Base-by-base conservation (phyloP, 2,797 vertebrate genomes). In the Labroides dimidiatus region DNA sequence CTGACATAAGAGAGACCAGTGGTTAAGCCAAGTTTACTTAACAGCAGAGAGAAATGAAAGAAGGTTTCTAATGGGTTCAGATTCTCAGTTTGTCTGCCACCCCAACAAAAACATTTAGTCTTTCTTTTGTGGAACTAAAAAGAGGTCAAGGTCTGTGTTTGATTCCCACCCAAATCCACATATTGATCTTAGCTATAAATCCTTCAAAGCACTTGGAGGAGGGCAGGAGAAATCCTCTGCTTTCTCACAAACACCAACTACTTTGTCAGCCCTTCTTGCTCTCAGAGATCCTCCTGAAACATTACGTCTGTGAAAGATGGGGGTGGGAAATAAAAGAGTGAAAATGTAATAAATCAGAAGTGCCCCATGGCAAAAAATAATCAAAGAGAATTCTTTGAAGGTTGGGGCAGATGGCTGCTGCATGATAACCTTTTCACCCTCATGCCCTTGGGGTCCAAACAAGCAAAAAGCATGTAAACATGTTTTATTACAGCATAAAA, bases 401-500 rank as follows among this genome's bases (percentile, higher is more conserved):
- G 65, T 64, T 48, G 39, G 47, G 57, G 48, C 75, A 80, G 77
- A 92, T 86, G 81, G 59, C 23, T 48, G 67, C 60, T 77, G 71
- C 59, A 20, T 86, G 93, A 94, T 94, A 93, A 93, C 92, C 93
- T 92, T 81, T 91, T 89, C 87, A 92, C 91, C 87, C 77, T 56
- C 51, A 15, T 70, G 69, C 83, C 90, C 86, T 81, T 58, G 51
- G 70, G 87, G 74, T 78, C 72, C 81, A 69, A 77, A 74, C 67
- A 76, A 78, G 78, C 77, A 41, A 80, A 89, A 82, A 71, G 77
- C 84, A 91, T 92, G 92, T 93, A 92, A 94, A 94, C 91, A 91
- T 91, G 87, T 91, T 94, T 94, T 93, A 93, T 88, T 82, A 86
- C 69, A 69, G 67, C 87, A 90, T 93, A 92, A 94, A 93, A 89